Evolutionary conservation across 2,888 invertebrate genomes (phyloP), one percentile per base, ranked within the genome.

Genomic region (Stictocephala bisonia): DNA sequence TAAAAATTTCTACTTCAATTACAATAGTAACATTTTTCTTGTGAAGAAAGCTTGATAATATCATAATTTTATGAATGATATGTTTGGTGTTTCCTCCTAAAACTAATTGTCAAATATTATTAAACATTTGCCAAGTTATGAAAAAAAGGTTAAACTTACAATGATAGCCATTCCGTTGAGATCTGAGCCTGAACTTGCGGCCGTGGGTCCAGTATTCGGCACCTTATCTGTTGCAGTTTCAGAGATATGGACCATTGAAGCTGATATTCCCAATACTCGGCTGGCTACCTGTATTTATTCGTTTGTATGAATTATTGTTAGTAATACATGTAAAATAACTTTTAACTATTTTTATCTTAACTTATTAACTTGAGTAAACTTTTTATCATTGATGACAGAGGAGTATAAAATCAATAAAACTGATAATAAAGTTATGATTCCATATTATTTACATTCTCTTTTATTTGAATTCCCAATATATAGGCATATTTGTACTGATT

Each of bases 201-300:
- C 96, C 0, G 96, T 96, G 0, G 96, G 89, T 6, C 94, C 92
- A 0, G 96, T 92, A 81, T 97, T 97, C 0, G 96, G 95, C 0
- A 96, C 93, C 86, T 95, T 96, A 82, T 96, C 96, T 0, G 95
- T 95, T 0, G 93, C 85, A 0, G 94, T 94, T 83, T 96, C 96
- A 26, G 89, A 88, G 13, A 95, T 90, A 81, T 94, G 92, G 79
- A 96, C 94, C 80, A 90, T 88, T 0, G 90, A 88, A 0, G 88
- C 82, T 2, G 92, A 89, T 31, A 94, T 88, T 64, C 88, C 90
- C 13, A 96, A 85, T 0, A 87, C 87, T 75, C 91, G 87, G 51
- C 94, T 92, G 2, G 95, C 94, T 11, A 95, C 91, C 85, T 88
- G 81, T 0, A 74, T 18, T 67, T 22, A 13, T 9, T 13, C 26